These are phyloP conservation scores for Crotalus adamanteus DNA, from an alignment of 2,797 vertebrate genomes.

Conservation along the genomic window DNA sequence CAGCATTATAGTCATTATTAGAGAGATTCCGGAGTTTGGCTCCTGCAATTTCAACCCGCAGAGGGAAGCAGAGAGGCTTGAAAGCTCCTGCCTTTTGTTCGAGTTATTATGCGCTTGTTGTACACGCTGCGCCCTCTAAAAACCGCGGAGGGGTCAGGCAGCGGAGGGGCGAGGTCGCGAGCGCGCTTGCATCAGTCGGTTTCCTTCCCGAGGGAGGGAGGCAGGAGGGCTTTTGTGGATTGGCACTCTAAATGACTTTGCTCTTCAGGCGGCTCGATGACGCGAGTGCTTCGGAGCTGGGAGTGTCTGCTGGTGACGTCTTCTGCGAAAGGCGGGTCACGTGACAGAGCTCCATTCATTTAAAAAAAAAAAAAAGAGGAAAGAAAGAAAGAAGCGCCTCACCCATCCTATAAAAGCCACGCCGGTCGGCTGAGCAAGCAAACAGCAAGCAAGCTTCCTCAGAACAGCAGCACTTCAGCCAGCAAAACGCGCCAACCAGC, in stretches of 20 bases:
- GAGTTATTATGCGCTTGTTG: not conserved
- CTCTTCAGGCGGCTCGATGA: slow-evolving; percentile 10
- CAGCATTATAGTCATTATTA: not conserved
- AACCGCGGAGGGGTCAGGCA: not conserved
- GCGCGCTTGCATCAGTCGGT: slow-evolving; percentile 25
- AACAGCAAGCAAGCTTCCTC: not conserved
- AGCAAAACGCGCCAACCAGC: not conserved
- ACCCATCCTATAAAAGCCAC: not conserved
- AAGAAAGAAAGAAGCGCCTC: not conserved
- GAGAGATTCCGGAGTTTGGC: not conserved
- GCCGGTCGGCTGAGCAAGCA: not conserved
- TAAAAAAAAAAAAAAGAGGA: not conserved
- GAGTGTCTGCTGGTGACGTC: slow-evolving; percentile 32
- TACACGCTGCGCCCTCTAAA: slow-evolving; percentile 8
- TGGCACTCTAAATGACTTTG: not conserved
- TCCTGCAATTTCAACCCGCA: not conserved
- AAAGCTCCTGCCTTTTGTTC: not conserved
- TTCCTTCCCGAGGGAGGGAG: slow-evolving; percentile 35
- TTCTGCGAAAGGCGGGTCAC: not conserved
- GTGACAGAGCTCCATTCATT: slow-evolving; percentile 28
- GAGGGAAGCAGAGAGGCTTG: not conserved
- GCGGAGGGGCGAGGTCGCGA: not conserved
- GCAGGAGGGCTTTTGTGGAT: not conserved
- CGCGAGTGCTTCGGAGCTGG: not conserved
- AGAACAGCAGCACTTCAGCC: not conserved